These are phyloP conservation scores for Megaptera novaeangliae DNA, from an alignment of 2,113 vertebrate species.

Conservation along the genomic window DNA sequence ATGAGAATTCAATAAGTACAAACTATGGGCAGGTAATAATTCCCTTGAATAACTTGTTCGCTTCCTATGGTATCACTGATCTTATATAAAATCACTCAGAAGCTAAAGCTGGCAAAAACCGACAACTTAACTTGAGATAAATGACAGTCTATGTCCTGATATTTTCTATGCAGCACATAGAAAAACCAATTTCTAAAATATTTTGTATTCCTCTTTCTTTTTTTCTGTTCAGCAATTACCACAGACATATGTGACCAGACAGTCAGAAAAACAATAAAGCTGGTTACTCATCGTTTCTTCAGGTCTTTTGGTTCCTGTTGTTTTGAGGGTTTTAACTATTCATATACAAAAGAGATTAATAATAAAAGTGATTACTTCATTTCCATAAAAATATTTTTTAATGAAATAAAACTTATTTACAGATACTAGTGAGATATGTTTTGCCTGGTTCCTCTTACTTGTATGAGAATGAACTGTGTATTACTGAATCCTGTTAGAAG, in stretches of 20 bases:
- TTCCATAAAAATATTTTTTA: background rate
- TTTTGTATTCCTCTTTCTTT: slow-evolving; percentile 6
- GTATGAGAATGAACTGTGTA: background rate
- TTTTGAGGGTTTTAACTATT: background rate
- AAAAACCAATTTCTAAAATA: background rate
- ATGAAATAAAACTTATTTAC: background rate
- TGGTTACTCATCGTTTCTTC: background rate
- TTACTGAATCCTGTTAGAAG: background rate
- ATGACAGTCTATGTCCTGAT: background rate
- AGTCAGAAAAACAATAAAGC: background rate
- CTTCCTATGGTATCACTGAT: background rate
- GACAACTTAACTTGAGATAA: background rate
- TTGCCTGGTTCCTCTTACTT: background rate
- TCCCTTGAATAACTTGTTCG: background rate
- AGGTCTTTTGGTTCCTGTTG: background rate
- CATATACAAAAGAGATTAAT: background rate
- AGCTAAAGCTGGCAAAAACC: background rate
- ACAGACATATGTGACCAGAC: background rate
- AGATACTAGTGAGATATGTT: background rate
- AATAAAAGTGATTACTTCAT: background rate
- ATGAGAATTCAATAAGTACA: background rate
- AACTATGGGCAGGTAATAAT: background rate
- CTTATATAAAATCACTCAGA: background rate
- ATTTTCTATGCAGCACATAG: background rate
- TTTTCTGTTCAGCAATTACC: background rate